Conservation (phyloP, 2,797 vertebrate species). For the Coluber constrictor region DNA sequence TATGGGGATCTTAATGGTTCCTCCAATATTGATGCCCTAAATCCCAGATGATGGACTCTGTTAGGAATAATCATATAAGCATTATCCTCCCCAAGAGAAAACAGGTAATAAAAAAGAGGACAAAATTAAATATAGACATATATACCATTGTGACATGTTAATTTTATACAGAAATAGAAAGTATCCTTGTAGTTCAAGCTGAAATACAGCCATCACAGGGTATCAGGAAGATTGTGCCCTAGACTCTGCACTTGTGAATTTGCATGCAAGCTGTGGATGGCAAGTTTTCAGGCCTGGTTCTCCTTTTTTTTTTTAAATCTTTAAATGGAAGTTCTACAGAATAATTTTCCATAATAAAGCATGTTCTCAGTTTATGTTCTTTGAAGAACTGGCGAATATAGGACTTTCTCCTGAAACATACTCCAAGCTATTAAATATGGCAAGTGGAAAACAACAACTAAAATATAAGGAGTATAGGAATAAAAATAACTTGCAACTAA, state of each 20-base stretch:
- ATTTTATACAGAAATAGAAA: not conserved
- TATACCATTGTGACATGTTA: not conserved
- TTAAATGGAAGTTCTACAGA: not conserved
- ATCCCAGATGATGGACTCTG: not conserved
- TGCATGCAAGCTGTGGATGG: not conserved
- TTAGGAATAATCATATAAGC: not conserved
- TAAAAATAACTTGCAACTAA: not conserved
- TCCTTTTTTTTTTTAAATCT: not conserved
- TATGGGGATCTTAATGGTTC: too few species aligned
- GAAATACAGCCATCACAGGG: not conserved
- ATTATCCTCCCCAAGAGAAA: not conserved
- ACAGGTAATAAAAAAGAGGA: not conserved
- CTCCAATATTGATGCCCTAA: not conserved
- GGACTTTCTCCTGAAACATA: not conserved
- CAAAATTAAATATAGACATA: not conserved
- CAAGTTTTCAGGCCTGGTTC: not conserved
- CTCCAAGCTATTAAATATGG: not conserved
- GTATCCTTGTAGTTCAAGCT: not conserved
- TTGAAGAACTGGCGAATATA: not conserved
- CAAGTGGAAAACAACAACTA: not conserved
- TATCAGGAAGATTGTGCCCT: not conserved
- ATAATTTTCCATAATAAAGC: not conserved
- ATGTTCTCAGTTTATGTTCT: not conserved
- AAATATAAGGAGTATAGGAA: not conserved
- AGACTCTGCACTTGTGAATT: not conserved